Percentiles rank a stretch among this genome's conserved stretches.
Conservation (phyloP, 2,888 invertebrate genomes). For the Itoplectis maculator region DNA sequence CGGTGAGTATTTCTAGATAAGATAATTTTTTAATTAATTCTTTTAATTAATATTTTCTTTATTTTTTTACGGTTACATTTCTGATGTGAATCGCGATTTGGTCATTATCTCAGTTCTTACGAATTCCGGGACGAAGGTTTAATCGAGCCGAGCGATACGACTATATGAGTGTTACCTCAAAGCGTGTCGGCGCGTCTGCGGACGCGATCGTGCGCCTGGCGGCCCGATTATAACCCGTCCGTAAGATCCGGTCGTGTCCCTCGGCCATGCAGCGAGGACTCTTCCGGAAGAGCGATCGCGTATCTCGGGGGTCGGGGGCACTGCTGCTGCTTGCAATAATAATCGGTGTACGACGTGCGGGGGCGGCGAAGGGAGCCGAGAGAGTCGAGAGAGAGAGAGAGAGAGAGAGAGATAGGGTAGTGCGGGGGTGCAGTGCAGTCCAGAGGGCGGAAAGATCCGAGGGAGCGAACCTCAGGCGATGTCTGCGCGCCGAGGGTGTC, state of each 20-base stretch:
- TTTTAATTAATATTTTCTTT: no score
- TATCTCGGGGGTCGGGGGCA: constrained; percentile 32
- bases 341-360: neutral
- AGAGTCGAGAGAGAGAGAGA: no score
- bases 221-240: constrained; percentile 35
- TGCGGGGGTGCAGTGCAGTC: constrained; percentile 4
- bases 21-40: no score
- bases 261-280: constrained; percentile 35
- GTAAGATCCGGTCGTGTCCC: constrained; percentile 38
- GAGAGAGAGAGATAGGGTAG: no score
- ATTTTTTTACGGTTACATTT: no score
- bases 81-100: no score
- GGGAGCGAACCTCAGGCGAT: constrained; percentile 30
- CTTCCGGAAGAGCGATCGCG: constrained; percentile 63
- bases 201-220: neutral
- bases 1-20: no score
- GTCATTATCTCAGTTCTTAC: no score
- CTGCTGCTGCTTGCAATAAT: neutral
- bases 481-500: constrained; percentile 42
- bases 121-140: neutral
- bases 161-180: constrained; percentile 9
- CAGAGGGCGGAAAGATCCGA: constrained; percentile 23
- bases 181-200: neutral
- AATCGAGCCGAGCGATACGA: neutral
- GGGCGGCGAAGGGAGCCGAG: no score